Evolutionary conservation across 2,797 vertebrate species (phyloP).

Genomic region (Mastacembelus armatus): DNA sequence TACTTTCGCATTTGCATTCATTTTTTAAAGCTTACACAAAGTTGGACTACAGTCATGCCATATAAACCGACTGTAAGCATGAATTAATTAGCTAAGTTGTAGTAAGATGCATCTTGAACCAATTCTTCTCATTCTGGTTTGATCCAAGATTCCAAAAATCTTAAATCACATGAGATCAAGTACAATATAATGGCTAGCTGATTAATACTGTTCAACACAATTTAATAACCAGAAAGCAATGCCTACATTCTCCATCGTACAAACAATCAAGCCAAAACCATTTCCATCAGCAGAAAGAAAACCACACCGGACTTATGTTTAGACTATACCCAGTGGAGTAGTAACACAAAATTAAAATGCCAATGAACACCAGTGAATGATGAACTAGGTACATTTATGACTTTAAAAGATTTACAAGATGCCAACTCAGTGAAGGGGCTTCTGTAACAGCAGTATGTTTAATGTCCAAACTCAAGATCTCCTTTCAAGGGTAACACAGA

Average conservation of each 20-base stretch:
- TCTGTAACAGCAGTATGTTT: neutral
- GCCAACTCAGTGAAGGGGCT: neutral
- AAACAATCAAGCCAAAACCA: constrained; percentile 2
- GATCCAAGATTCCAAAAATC: neutral
- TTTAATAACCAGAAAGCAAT: neutral
- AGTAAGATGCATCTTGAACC: constrained; percentile 8
- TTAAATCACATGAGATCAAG: constrained; percentile 4
- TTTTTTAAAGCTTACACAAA: constrained; percentile 5
- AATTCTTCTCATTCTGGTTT: constrained; percentile 1
- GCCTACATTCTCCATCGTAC: neutral
- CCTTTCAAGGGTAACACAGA: neutral
- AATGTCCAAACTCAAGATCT: neutral
- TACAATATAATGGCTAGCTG: neutral
- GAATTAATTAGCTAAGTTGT: constrained; percentile 34
- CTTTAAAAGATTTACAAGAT: neutral
- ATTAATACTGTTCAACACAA: constrained; percentile 10
- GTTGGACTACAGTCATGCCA: neutral
- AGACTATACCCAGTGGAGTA: constrained; percentile 2
- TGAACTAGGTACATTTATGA: too few relatives aligned
- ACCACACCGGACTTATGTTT: constrained; percentile 3
- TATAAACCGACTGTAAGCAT: constrained; percentile 21
- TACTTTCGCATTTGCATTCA: constrained; percentile 21
- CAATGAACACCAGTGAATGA: neutral
- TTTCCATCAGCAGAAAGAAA: neutral
- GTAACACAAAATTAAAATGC: constrained; percentile 8